These are phyloP conservation scores for Lemur catta DNA, from an alignment of 2,797 vertebrate genomes.

Conservation along the genomic window DNA sequence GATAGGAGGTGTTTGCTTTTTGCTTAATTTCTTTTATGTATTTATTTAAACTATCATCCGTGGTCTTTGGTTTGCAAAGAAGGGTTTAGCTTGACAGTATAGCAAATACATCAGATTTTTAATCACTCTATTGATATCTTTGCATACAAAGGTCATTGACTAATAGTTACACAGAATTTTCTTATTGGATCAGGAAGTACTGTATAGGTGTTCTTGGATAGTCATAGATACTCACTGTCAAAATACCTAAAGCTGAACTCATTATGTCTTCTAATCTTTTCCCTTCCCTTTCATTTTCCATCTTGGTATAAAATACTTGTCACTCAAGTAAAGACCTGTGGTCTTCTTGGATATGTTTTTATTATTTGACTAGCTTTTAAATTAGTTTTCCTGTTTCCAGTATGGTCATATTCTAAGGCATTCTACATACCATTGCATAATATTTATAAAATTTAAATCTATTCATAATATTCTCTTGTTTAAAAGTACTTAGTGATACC, in stretches of 20 bases:
- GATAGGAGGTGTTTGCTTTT: not conserved
- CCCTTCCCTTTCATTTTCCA: not conserved
- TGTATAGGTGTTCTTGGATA: not conserved
- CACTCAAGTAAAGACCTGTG: not conserved
- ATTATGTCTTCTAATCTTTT: not conserved
- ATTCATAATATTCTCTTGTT: not conserved
- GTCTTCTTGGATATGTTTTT: not conserved
- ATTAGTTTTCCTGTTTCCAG: not conserved
- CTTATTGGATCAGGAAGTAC: not conserved
- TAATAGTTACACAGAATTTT: not conserved
- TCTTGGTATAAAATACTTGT: not conserved
- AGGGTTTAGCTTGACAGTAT: not conserved
- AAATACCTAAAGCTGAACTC: not conserved
- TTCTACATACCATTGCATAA: not conserved
- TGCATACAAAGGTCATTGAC: not conserved
- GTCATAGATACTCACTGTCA: not conserved
- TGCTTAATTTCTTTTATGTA: not conserved
- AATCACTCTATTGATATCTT: not conserved
- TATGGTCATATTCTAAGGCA: not conserved
- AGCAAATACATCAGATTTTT: not conserved
- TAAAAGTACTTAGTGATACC: not conserved
- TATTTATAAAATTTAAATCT: not conserved
- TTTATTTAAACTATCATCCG: not conserved
- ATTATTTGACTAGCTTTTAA: not conserved
- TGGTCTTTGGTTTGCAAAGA: not conserved